Evolutionary conservation across 2,113 vertebrate species (phyloP), one percentile per base, ranked within the genome.

Genomic region (Phoenicopterus ruber): DNA sequence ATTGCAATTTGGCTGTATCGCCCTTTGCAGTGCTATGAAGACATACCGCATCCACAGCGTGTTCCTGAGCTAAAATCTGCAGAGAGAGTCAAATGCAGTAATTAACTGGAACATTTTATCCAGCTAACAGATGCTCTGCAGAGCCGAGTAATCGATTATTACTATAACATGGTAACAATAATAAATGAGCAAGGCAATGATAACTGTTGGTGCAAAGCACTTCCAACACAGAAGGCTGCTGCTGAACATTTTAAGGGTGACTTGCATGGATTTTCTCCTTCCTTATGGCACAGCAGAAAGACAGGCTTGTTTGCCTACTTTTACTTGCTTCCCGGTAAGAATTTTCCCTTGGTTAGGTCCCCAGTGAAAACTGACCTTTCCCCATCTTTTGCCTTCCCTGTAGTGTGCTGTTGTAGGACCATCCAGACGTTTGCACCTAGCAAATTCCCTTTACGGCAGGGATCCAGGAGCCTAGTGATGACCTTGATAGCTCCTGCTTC

Each of bases 21-120:
- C 88, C 94, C 87, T 96, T 94, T 92, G 85, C 89, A 92, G 88
- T 77, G 80, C 90, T 95, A 34, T 84, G 96, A 96, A 97, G 96
- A 81, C 85, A 73, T 69, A 85, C 67, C 88, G 94, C 88, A 96
- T 40, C 95, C 79, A 86, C 88, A 61, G 78, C 58, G 79, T 93
- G 93, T 46, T 95, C 18, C 59, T 90, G 78, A 88, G 69, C 62
- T 84, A 69, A 94, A 84, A 78, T 69, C 62, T 59, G 59, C 40
- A 34, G 62, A 93, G 47, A 80, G 0, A 5, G 28, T 90, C 57
- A 65, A 77, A 84, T 58, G 42, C 14, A 12, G 62, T 76, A 85
- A 96, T 94, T 94, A 88, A 94, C 28, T 94, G 67, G 81, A 92
- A 63, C 3, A 6, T 71, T 72, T 88, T 59, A 92, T 31, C 54